phyloP scores from a whole-genome alignment of 2,113 vertebrate species.

The Hippopotamus amphibius region DNA sequence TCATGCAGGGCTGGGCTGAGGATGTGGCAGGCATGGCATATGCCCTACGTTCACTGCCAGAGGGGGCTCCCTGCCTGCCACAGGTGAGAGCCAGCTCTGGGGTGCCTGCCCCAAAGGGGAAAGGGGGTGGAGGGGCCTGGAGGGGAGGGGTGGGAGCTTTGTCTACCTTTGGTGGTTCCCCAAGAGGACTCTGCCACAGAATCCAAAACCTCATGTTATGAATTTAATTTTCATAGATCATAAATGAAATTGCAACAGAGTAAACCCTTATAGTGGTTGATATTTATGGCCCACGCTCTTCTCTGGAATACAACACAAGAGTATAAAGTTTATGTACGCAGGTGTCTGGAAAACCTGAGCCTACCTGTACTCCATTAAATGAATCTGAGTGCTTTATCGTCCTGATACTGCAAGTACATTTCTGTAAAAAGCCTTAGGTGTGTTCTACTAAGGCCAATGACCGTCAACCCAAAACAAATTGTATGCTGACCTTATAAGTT shows the following conservation, averaged over 20 bases:
- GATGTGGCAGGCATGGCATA: conserved; percentile 85
- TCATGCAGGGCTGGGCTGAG: conserved; percentile 85
- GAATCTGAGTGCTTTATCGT: not conserved
- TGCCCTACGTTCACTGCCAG: conserved; percentile 85
- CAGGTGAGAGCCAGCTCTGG: conserved; percentile 85
- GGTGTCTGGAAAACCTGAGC: not conserved
- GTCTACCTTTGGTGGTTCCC: not conserved
- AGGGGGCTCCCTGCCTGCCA: conserved; percentile 85
- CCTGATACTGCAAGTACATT: not conserved
- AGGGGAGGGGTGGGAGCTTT: not conserved
- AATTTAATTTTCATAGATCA: conserved; percentile 41
- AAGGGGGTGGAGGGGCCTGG: conserved; percentile 47
- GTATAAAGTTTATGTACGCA: not conserved
- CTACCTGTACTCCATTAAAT: not conserved
- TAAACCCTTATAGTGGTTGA: not conserved
- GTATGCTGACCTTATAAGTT: not conserved
- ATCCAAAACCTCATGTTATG: not conserved
- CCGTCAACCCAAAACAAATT: not conserved
- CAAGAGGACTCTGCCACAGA: conserved; percentile 2
- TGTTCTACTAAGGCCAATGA: not conserved
- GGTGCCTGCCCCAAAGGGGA: conserved; percentile 67
- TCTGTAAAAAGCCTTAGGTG: not conserved
- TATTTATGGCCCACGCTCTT: not conserved
- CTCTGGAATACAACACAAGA: not conserved
- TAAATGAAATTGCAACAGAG: not conserved